Percentiles rank a stretch among this genome's conserved stretches.
Evolutionary conservation across 1,140 invertebrate species (phyloP).

Genomic region (Brachionus asplanchnoidis): DNA sequence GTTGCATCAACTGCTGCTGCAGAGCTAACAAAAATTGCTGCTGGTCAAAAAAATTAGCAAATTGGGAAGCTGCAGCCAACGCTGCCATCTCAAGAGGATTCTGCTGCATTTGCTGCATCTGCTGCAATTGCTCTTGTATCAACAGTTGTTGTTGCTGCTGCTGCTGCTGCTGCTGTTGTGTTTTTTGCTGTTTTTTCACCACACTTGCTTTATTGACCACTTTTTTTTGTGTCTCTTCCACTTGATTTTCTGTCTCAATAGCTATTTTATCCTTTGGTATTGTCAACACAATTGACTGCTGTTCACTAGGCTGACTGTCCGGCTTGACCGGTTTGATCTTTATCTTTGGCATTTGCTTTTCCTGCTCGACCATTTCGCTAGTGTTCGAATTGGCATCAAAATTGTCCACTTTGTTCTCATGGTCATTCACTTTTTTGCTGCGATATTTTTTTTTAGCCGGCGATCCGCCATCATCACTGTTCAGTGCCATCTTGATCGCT

Average conservation of each 20-base stretch:
- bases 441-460: conserved; percentile 9
- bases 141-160: conserved; percentile 1
- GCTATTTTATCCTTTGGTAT: conserved; percentile 3
- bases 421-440: background rate
- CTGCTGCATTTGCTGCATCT: background rate
- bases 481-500: background rate
- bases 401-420: background rate
- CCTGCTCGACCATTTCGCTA: background rate
- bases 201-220: background rate
- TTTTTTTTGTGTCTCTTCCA: conserved; percentile 47
- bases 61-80: background rate
- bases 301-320: background rate
- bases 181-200: background rate
- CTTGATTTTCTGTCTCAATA: background rate
- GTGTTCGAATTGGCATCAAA: background rate
- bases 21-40: conserved; percentile 28
- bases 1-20: conserved; percentile 21
- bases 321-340: background rate
- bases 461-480: background rate
- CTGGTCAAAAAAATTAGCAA: conserved; percentile 29
- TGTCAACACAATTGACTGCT: conserved; percentile 7
- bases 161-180: background rate
- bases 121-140: background rate
- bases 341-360: background rate
- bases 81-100: conserved; percentile 2